Evolutionary conservation across 1,140 invertebrate species (phyloP), one percentile per base, ranked within the genome.

Genomic region (Magallana gigas): DNA sequence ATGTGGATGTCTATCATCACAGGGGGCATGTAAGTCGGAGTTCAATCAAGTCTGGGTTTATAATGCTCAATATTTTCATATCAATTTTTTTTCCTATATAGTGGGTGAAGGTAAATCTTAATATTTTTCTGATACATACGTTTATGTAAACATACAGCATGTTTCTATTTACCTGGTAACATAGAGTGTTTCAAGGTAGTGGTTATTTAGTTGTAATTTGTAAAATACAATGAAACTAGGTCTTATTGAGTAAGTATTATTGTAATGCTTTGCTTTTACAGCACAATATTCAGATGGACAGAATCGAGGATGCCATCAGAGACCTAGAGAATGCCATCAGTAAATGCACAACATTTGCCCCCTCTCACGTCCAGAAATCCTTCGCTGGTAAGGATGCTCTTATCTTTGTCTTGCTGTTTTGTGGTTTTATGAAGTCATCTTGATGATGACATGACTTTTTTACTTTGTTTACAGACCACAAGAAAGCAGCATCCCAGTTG

Each of bases 281-380:
- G 96, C 96, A 98, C 2, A 96, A 98, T 93, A 95, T 99, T 85
- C 93, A 99, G 68, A 94, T 97, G 91, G 98, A 98, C 84, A 96
- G 97, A 90, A 96, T 97, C 85, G 96, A 97, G 87, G 96, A 97
- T 89, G 98, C 98, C 0, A 96, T 97, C 88, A 92, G 95, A 76
- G 97, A 99, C 94, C 98, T 98, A 95, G 96, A 97, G 57, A 97
- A 96, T 92, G 97, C 98, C 83, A 96, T 98, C 2, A 95, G 96
- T 90, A 94, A 98, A 11, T 97, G 98, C 93, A 97, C 97, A 12
- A 94, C 97, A 86, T 98, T 97, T 94, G 96, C 97, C 11, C 97
- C 98, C 91, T 97, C 97, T 18, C 96, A 96, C 93, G 97, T 98
- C 68, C 98, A 99, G 93, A 98, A 98, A 85, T 93, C 93, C 85